Evolutionary conservation across 2,888 invertebrate genomes (phyloP).

Genomic region (Synergus umbraculus): DNA sequence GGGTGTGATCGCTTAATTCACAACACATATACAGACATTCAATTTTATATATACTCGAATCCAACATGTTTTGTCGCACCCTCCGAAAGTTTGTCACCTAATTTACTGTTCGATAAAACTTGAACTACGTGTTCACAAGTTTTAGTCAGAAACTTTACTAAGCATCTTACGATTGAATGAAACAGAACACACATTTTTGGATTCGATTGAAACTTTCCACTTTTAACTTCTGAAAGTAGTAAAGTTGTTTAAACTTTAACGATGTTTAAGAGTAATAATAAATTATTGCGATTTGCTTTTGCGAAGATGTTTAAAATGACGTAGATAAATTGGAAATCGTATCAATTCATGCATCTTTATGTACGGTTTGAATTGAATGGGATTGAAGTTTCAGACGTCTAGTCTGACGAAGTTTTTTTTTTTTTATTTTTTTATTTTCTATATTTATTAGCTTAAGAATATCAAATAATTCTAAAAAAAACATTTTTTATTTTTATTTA

Average conservation of each 20-base stretch:
- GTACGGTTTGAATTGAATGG: too few species aligned
- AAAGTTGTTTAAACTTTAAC: background rate
- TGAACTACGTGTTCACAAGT: constrained; percentile 28
- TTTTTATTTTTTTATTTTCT: too few species aligned
- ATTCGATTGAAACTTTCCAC: constrained; percentile 26
- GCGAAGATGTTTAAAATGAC: background rate
- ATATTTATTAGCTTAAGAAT: too few species aligned
- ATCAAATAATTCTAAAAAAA: too few species aligned
- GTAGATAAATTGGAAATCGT: too few species aligned
- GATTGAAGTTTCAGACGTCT: too few species aligned
- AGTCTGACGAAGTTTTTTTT: too few species aligned
- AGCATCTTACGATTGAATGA: constrained; percentile 28
- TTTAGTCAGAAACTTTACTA: constrained; percentile 13
- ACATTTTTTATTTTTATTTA: too few species aligned
- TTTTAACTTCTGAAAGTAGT: constrained; percentile 10
- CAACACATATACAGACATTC: too few species aligned
- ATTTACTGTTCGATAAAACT: constrained; percentile 38
- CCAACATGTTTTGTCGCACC: constrained; percentile 6
- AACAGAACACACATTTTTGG: constrained; percentile 25
- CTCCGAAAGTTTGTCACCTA: constrained; percentile 15
- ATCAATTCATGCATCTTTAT: too few species aligned
- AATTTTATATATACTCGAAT: too few species aligned
- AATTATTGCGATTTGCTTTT: background rate
- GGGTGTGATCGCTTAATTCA: too few species aligned
- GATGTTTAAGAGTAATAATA: background rate